These are phyloP conservation scores for Pseudeuparius sepicola DNA, from an alignment of 2,888 invertebrate genomes.

Conservation along the genomic window DNA sequence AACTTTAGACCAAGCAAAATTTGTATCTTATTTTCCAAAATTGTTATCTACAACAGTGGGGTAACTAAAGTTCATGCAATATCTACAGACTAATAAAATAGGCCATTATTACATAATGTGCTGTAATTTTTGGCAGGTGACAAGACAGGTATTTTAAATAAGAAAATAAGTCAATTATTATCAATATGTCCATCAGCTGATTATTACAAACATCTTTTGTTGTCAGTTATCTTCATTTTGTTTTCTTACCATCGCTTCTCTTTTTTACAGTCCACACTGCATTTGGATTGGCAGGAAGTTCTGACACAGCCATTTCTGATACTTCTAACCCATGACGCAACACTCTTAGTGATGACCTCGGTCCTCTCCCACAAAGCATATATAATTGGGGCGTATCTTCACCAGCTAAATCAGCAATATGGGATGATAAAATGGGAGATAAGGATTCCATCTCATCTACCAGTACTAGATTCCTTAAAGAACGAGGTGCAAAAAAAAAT, in stretches of 20 bases:
- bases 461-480: constrained; percentile 85
- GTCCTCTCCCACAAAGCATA: constrained; percentile 90
- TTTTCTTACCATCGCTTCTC: constrained; percentile 93
- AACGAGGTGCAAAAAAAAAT: constrained; percentile 94
- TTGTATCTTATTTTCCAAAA: too few relatives aligned
- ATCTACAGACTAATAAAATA: too few relatives aligned
- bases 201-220: too few relatives aligned
- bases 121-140: too few relatives aligned
- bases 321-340: constrained; percentile 96
- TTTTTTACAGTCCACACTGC: constrained; percentile 99
- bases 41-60: too few relatives aligned
- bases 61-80: too few relatives aligned
- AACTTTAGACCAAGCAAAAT: too few relatives aligned
- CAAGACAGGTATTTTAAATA: too few relatives aligned
- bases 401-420: constrained; percentile 87
- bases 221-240: too few relatives aligned
- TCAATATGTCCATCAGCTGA: too few relatives aligned
- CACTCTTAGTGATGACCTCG: constrained; percentile 86
- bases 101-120: too few relatives aligned
- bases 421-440: constrained; percentile 76
- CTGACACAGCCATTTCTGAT: constrained; percentile 99
- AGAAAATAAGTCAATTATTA: too few relatives aligned
- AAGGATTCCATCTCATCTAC: constrained; percentile 96
- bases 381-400: constrained; percentile 99
- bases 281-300: constrained; percentile 98